Conservation (phyloP, 2,888 invertebrate genomes). For the Lepidocyrtinus sp. region DNA sequence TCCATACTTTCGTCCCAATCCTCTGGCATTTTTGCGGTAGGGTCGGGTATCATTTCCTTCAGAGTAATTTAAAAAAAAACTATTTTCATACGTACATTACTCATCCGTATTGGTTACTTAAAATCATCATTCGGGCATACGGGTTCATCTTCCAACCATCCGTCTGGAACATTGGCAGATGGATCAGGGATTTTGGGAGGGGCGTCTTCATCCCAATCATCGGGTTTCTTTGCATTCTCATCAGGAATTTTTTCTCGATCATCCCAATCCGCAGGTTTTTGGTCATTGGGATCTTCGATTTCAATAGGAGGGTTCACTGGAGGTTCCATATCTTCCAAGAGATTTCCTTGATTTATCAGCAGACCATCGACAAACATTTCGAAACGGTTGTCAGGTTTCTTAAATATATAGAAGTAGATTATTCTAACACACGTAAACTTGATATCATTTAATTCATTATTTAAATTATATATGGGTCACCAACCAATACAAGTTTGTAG, state of each 20-base stretch:
- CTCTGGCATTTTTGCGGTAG: conserved; percentile 86
- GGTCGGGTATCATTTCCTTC: conserved; percentile 79
- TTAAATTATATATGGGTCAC: conserved; percentile 13
- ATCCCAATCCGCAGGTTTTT: conserved; percentile 94
- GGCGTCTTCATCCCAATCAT: conserved; percentile 97
- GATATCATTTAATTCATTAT: too few relatives aligned
- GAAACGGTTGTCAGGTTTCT: conserved; percentile 72
- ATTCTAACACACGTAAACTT: neutral
- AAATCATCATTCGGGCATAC: conserved; percentile 73
- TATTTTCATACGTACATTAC: neutral
- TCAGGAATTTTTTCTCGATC: conserved; percentile 94
- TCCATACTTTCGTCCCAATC: conserved; percentile 99
- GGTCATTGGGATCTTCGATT: conserved; percentile 90
- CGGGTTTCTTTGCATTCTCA: conserved; percentile 90
- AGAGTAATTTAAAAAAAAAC: conserved; percentile 3
- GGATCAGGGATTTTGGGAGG: conserved; percentile 92
- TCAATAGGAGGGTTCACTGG: conserved; percentile 95
- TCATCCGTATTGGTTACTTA: neutral
- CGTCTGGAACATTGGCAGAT: conserved; percentile 86
- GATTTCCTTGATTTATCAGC: conserved; percentile 84
- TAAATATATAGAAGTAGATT: conserved; percentile 39
- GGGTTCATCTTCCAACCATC: conserved; percentile 94
- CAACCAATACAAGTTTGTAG: conserved; percentile 78
- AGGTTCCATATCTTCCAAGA: conserved; percentile 92
- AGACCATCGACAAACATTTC: conserved; percentile 65